Base-by-base conservation (phyloP, 1,140 invertebrate species). In the Agrypnia vestita region DNA sequence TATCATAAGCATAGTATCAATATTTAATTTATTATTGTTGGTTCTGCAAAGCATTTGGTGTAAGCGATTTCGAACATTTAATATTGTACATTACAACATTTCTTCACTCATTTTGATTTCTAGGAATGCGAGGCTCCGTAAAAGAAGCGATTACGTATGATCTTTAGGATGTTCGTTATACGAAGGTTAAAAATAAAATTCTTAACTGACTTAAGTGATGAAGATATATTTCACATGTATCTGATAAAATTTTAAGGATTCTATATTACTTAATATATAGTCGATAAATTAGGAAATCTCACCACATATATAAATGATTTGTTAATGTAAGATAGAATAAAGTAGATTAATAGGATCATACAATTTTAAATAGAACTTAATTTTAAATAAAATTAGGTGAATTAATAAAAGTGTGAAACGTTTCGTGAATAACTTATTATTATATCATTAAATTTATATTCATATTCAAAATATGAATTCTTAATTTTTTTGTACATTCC, bases 341-440 rank as follows among this genome's bases (percentile, higher is more conserved):
- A 71, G 77, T 78, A 78, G 77, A 61, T 35, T 78, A 78, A 56
- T 78, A 78, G 77, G 35, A 13, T 61, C 64, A 78, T 78, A 78
- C 43, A 78, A 78, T 47, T 59, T 71, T 78, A 47, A 78, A 72
- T 78, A 78, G 77, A 59, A 21, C 59, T 56, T 69, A 78, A 59
- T 49, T 78, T 49, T 69, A 78, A 25, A 44, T 69, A 35, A 44
- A 35, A 35, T 35, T 59, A 72, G 55, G 53, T 15, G 53, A 59
- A 49, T 47, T 61, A 46, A 47, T 43, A 64, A 44, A 78, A 53
- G 51, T 69, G 61, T 69, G 35, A 67, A 69, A 25, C 55, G 49
- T 72, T 71, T 71, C 46, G 35, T 72, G 53, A 67, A 43, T 69
- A 69, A 67, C 11, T 61, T 25, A 51, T 35, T 78, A 46, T 53